These are phyloP conservation scores for Erebia palarica DNA, from an alignment of 2,888 invertebrate genomes.

Conservation along the genomic window DNA sequence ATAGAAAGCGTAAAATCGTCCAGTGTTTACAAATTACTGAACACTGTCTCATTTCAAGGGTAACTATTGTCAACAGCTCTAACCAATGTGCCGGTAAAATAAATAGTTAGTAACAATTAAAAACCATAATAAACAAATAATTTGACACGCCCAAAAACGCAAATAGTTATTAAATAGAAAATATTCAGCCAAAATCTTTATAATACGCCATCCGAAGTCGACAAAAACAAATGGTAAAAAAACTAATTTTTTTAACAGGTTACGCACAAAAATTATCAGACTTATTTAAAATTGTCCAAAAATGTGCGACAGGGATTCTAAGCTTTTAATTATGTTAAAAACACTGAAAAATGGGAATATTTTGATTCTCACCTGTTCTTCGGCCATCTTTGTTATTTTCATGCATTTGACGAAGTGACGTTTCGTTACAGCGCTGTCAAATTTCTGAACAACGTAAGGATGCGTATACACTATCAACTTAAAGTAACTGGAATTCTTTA, in stretches of 20 bases:
- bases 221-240: slow-evolving; percentile 28
- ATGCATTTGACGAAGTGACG: slow-evolving; percentile 70
- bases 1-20: slow-evolving; percentile 17
- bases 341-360: slow-evolving; percentile 64
- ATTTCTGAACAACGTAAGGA: slow-evolving; percentile 19
- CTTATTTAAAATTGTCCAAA: not conserved
- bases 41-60: slow-evolving; percentile 53
- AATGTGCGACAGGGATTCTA: slow-evolving; percentile 10
- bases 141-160: not conserved
- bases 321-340: slow-evolving; percentile 61
- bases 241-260: slow-evolving; percentile 10
- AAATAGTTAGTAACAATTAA: slow-evolving; percentile 28
- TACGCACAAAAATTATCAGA: not conserved
- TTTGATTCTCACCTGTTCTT: slow-evolving; percentile 88
- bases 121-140: slow-evolving; percentile 1
- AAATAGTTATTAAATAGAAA: slow-evolving; percentile 19
- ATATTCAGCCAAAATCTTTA: slow-evolving; percentile 24
- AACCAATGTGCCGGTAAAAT: slow-evolving; percentile 70
- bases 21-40: slow-evolving; percentile 5
- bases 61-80: slow-evolving; percentile 62
- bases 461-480: slow-evolving; percentile 13
- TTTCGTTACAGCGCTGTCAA: slow-evolving; percentile 46
- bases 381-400: slow-evolving; percentile 88
- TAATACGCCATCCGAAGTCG: slow-evolving; percentile 34
- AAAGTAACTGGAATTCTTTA: too few relatives aligned